Evolutionary conservation across 2,797 vertebrate genomes (phyloP).

Genomic region (Gouania willdenowi): DNA sequence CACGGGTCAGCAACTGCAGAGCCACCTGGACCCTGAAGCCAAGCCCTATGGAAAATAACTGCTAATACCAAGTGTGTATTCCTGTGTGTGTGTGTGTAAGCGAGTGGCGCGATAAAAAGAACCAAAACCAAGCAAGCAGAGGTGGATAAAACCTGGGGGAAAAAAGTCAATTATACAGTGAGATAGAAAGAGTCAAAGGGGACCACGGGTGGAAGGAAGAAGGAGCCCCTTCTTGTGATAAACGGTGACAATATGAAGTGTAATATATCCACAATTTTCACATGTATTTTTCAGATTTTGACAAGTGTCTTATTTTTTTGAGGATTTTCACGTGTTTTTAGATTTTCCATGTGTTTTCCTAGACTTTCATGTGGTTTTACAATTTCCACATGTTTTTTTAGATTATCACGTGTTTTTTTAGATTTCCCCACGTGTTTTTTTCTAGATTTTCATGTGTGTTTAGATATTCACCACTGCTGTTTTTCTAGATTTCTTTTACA

Average conservation of each 20-base stretch:
- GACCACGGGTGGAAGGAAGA: slow-evolving; percentile 68
- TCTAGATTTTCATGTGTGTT: too few relatives aligned
- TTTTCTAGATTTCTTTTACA: too few relatives aligned
- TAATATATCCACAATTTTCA: too few relatives aligned
- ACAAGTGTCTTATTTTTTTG: too few relatives aligned
- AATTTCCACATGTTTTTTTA: too few relatives aligned
- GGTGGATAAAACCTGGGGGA: slow-evolving; percentile 47
- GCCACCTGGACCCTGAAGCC: slow-evolving; percentile 65
- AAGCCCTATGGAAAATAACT: slow-evolving; percentile 40
- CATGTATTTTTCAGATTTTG: too few relatives aligned
- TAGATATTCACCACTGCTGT: too few relatives aligned
- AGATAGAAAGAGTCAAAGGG: slow-evolving; percentile 33
- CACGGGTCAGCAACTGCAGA: slow-evolving; percentile 49
- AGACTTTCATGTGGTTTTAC: too few relatives aligned
- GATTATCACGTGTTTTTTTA: too few relatives aligned
- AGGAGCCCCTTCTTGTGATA: slow-evolving; percentile 39
- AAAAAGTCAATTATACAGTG: slow-evolving; percentile 55
- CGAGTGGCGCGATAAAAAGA: not conserved
- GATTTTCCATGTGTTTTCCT: too few relatives aligned
- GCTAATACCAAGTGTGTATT: slow-evolving; percentile 46
- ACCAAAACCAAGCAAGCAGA: slow-evolving; percentile 31
- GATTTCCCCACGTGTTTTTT: too few relatives aligned
- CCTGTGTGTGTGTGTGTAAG: slow-evolving; percentile 1
- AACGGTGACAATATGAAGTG: slow-evolving; percentile 24
- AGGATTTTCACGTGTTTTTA: too few relatives aligned